phyloP scores from a whole-genome alignment of 2,888 invertebrate genomes.

The Drosophila demipolita region DNA sequence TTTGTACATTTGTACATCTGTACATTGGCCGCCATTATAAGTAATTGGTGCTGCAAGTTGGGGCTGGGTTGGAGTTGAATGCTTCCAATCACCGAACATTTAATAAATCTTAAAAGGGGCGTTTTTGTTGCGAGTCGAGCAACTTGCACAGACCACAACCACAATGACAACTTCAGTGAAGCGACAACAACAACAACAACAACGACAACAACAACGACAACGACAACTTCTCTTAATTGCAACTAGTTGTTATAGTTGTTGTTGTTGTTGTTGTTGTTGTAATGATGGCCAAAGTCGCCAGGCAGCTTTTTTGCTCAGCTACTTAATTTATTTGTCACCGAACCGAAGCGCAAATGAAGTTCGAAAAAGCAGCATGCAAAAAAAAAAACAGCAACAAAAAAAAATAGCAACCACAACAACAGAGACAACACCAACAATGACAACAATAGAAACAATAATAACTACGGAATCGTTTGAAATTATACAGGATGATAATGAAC shows the following conservation, averaged over 20 bases:
- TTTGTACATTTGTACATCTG: background rate
- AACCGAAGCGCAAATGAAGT: constrained; percentile 79
- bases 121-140: constrained; percentile 36
- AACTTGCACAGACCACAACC: constrained; percentile 20
- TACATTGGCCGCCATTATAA: constrained; percentile 44
- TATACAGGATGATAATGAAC: constrained; percentile 60
- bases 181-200: constrained; percentile 14
- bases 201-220: constrained; percentile 20
- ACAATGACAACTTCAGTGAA: constrained; percentile 43
- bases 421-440: constrained; percentile 27
- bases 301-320: constrained; percentile 55
- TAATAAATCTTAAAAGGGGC: constrained; percentile 71
- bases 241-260: constrained; percentile 61
- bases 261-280: constrained; percentile 44
- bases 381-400: background rate
- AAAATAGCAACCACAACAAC: constrained; percentile 23
- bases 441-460: constrained; percentile 41
- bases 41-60: constrained; percentile 31
- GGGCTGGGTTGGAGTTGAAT: constrained; percentile 32
- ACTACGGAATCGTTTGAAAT: constrained; percentile 68
- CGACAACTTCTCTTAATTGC: constrained; percentile 64
- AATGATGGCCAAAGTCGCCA: constrained; percentile 54
- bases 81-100: constrained; percentile 69
- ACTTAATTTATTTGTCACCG: constrained; percentile 80
- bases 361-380: constrained; percentile 69